Conservation (phyloP, 2,888 invertebrate genomes). For the Pristionchus maxplancki region DNA sequence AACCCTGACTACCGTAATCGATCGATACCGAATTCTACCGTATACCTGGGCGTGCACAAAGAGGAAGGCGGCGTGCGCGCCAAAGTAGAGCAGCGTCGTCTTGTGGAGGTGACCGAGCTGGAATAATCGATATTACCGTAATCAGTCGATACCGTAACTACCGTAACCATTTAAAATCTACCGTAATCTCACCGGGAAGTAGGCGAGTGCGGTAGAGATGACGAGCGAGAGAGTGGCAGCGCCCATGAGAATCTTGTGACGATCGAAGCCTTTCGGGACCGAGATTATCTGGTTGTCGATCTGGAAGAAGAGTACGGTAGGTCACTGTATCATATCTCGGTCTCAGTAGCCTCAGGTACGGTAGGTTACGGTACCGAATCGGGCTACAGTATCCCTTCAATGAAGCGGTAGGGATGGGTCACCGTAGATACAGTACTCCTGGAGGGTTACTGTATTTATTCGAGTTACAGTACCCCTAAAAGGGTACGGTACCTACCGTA, state of each 20-base stretch:
- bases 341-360: too few relatives aligned
- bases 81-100: constrained; percentile 35
- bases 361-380: too few relatives aligned
- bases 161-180: not conserved
- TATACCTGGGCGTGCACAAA: constrained; percentile 46
- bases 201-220: constrained; percentile 13
- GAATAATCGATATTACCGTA: not conserved
- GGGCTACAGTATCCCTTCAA: not conserved
- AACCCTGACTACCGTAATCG: not conserved
- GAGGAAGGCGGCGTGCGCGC: constrained; percentile 28
- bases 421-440: too few relatives aligned
- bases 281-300: constrained; percentile 43
- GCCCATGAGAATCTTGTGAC: constrained; percentile 17
- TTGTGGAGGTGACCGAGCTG: constrained; percentile 23
- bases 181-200: constrained; percentile 20
- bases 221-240: constrained; percentile 18
- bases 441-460: not conserved
- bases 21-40: not conserved
- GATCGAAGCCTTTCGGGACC: not conserved
- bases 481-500: constrained; percentile 5
- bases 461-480: not conserved
- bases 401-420: too few relatives aligned
- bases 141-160: not conserved
- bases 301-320: not conserved
- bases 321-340: too few relatives aligned